Base-by-base conservation (phyloP, 2,113 vertebrate genomes). In the Fregata magnificens region DNA sequence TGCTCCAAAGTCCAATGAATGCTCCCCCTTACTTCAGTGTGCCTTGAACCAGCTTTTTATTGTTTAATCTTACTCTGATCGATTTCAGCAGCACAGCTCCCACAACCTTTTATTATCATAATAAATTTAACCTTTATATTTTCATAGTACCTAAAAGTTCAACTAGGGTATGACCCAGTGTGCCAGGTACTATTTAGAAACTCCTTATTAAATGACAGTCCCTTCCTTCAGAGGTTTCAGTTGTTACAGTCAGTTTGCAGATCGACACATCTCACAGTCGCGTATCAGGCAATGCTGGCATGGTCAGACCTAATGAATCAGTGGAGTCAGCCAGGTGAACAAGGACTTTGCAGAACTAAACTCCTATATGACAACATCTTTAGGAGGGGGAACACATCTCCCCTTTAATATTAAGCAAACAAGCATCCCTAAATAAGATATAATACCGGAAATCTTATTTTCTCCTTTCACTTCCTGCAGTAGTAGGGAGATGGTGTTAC, bases 71-170 rank as follows among this genome's bases (percentile, higher is more conserved):
- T 79, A 65, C 25, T 58, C 70, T 44, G 81, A 95, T 91, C 29
- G 53, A 96, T 97, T 82, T 87, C 78, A 91, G 85, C 82, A 88
- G 78, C 63, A 73, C 45, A 96, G 58, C 71, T 96, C 74, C 86
- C 40, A 80, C 92, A 32, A 9, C 20, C 85, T 92, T 96, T 95
- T 96, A 97, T 95, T 95, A 85, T 91, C 81, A 88, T 86, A 94
- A 95, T 95, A 95, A 95, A 96, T 95, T 91, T 93, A 66, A 77
- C 32, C n/a, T 95, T 94, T 87, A 55, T 82, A 77, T 77, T 93
- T 91, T 90, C 77, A 53, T 58, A 77, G 52, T 79, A 87, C 69
- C 70, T 84, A 56, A 76, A 92, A 95, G 44, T 58, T 76, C 81
- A 86, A 24, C 40, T 52, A 77, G 42, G 16, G 36, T 93, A 87